Base-by-base conservation (phyloP, 2,113 vertebrate genomes). In the Macquaria australasica region DNA sequence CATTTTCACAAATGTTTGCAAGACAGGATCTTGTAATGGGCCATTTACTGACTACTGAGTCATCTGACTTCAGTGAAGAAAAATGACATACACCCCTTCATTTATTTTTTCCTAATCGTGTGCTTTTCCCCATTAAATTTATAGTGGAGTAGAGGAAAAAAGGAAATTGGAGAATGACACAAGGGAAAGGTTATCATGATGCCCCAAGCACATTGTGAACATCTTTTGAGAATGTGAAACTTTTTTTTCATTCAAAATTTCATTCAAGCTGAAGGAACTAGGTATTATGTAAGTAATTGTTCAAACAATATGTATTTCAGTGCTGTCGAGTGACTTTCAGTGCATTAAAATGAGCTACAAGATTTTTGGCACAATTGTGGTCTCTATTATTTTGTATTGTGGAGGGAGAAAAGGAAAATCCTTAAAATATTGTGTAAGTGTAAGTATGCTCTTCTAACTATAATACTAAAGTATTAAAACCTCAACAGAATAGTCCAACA, bases 1-100 rank as follows among this genome's bases (percentile, higher is more conserved):
- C 81, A 83, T 87, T 88, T 89, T 55, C 48, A 88, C 72, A 77
- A 82, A 84, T 79, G 73, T 80, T 77, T 67, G 77, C 59, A 37
- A 39, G 63, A 80, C 43, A 74, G 39, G 16, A 56, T 53, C 70
- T 85, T 75, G 39, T 75, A 81, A 79, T 76, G 79, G 67, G 15
- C 45, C 58, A 69, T 80, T 82, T 77, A 85, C 66, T 64, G 16
- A 85, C 75, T 85, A 59, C 37, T 50, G 53, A 82, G 23, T 84
- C 74, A 67, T 85, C 39, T 43, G 70, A 56, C 50, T 70, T 72
- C 31, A 56, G 45, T 12, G 6, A 45, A 69, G 67, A 83, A 39
- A 86, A 73, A 80, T 69, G 48, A 51, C 39, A 25, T 51, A 41
- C 25, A 43, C 2, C 1, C 37, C 41, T 25, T 16, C 58, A 63